These are phyloP conservation scores for Dinomys branickii DNA, from an alignment of 2,113 vertebrate genomes.

Conservation along the genomic window DNA sequence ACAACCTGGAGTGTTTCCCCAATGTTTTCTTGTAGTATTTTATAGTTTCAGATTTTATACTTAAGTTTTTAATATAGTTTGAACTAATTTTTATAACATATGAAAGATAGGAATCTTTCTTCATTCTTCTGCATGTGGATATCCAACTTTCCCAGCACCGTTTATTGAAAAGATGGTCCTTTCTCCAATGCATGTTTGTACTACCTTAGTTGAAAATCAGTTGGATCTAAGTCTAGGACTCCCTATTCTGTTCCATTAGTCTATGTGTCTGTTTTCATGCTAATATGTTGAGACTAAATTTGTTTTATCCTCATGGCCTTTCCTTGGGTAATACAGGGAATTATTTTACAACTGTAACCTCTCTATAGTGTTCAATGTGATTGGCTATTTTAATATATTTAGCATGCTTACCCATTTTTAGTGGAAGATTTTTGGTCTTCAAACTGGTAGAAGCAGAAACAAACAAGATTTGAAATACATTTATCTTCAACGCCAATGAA, in stretches of 20 bases:
- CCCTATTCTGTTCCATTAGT: neutral
- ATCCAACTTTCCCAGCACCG: neutral
- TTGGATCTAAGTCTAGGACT: neutral
- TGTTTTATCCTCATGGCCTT: neutral
- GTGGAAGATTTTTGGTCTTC: slow-evolving; percentile 5
- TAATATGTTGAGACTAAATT: neutral
- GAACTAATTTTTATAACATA: neutral
- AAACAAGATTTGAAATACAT: slow-evolving; percentile 50
- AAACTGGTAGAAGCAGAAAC: slow-evolving; percentile 52
- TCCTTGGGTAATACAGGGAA: slow-evolving; percentile 30
- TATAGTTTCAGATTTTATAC: neutral
- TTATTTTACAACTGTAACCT: slow-evolving; percentile 22
- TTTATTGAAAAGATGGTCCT: neutral
- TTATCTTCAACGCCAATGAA: slow-evolving; percentile 40
- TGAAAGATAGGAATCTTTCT: neutral
- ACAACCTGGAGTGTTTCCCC: neutral
- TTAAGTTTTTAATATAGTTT: neutral
- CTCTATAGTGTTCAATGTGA: slow-evolving; percentile 18
- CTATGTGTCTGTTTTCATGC: neutral
- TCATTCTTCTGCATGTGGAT: neutral
- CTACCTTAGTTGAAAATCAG: neutral
- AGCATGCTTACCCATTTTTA: slow-evolving; percentile 27
- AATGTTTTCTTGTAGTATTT: neutral
- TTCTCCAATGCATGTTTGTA: neutral
- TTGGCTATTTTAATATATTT: slow-evolving; percentile 28